Base-by-base conservation (phyloP, 1,140 invertebrate species). In the Protaetia brevitarsis region DNA sequence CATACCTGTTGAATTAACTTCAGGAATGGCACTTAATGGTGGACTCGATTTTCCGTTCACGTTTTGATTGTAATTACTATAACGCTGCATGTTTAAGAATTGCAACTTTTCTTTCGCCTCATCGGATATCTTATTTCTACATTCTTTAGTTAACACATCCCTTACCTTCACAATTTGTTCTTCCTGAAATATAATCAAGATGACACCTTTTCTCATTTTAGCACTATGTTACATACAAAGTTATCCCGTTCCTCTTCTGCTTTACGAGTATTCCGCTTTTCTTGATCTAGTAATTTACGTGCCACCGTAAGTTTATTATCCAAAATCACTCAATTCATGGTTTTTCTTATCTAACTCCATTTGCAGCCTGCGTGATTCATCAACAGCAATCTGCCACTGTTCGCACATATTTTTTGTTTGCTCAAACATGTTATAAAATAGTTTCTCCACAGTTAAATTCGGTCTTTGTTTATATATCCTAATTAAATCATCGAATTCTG, bases 51-150 rank as follows among this genome's bases (percentile, higher is more conserved):
- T 66, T 61, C 64, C 76, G 76, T 45, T 45, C 13, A n/a, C 80
- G 79, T 16, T 80, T 77, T 56, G 75, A 77, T 71, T 78, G 74
- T 4, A 76, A 79, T 73, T 94, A 89, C 37, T 88, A 83, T 19
- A 45, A 45, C 41, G 41, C 10, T 45, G 41, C 7, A 16, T 45
- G 29, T 58, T 58, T 13, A 58, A 58, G 23, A 91, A 92, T 29
- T 88, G 88, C 1, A 94, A 80, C 75, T 92, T 91, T 73, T 94
- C 90, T 36, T 88, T 83, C 0, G 91, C 92, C 73, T 93, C 89
- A 73, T 92, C 86, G 72, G 89, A 88, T 3, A 92, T 69, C 16
- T 58, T 13, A 36, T 59, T 67, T 30, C 13, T 45, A 45, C 19
- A 45, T 7, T 45, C 41, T 21, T 45, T 45, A 2, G 10, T 45